Base-by-base conservation (phyloP, 1,140 invertebrate genomes). In the Capitella teleta region DNA sequence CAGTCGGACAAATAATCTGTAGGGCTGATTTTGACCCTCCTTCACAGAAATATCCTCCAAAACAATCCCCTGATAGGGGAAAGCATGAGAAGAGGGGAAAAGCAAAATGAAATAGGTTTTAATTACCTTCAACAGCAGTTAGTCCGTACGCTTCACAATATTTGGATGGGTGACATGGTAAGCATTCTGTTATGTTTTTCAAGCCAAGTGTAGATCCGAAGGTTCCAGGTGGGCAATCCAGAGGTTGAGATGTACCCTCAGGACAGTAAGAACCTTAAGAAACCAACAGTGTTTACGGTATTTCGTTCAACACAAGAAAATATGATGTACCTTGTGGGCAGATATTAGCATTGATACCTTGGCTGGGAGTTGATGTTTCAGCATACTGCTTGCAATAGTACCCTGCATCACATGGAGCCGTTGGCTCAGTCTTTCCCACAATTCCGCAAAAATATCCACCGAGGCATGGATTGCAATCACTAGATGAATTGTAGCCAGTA, bases 361-460 rank as follows among this genome's bases (percentile, higher is more conserved):
- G 64, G 30, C 59, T 62, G 1, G 66, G 66, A 19, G 63, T 56
- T 25, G 57, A 51, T 5, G 58, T 59, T 37, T 54, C 46, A 5
- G 66, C 58, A 18, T 49, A 25, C 21, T n/a, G 21, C 42, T 36
- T 3, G 37, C 52, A 53, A 40, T 50, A 53, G 28, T 53, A 53
- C 4, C 49, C 45, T 5, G 24, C 32, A 1, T 18, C 10, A 52
- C 45, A 50, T 2, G 30, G 36, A 3, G 63, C 67, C 24, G 62
- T 59, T 5, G 65, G 65, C 38, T 49, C 46, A 8, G 50, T 59
- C 1, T 65, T 52, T 23, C 65, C 67, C 2, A 57, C 59, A n/a
- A 49, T 54, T 30, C 56, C 58, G 56, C 66, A 68, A 54, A 65
- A 68, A 48, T 59, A 61, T 1, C 66, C 66, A 14, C 64, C 46